Base-by-base conservation (phyloP, 1,140 invertebrate genomes). In the Thaumatotibia leucotreta region DNA sequence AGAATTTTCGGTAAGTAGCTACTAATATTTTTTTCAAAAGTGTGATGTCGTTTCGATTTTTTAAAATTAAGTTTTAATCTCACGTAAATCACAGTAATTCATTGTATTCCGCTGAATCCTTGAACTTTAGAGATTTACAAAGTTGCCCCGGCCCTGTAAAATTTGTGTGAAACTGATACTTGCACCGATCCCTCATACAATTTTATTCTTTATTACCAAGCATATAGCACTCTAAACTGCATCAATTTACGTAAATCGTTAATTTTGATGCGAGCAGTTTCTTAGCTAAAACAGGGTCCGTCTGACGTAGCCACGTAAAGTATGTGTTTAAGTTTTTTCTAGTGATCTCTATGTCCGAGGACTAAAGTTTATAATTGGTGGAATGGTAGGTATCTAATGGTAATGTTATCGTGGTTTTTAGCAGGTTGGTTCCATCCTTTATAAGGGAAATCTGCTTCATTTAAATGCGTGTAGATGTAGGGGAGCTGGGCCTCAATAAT, bases 391-490 rank as follows among this genome's bases (percentile, higher is more conserved):
- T 1, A 27, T 22, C 4, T n/a, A 4, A n/a, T 35, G 11, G 32
- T 10, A 33, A 27, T 23, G 6, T 33, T 61, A 14, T 14, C 11
- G 24, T 80, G 64, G 73, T 72, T 49, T 32, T 50, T 45, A 61
- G 68, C 63, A 69, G 72, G 64, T 76, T 50, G 64, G 67, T 80
- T 75, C 64, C 69, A 75, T 76, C 73, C 77, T 80, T 72, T 80
- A 80, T 76, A 80, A 72, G 76, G 77, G 52, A 76, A 80, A 70
- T 74, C 77, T 73, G 72, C 74, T 75, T 77, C 70, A 76, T 80
- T 80, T 68, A 61, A 66, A 77, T 75, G 75, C 72, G 63, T n/a
- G n/a, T n/a, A n/a, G n/a, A n/a, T 23, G 32, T 50, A 23, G 11
- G 61, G 49, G 63, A 70, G 68, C 66, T 64, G 27, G 64, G 61